These are phyloP conservation scores for Myotis davidii DNA, from an alignment of 2,113 vertebrate genomes.

Conservation along the genomic window DNA sequence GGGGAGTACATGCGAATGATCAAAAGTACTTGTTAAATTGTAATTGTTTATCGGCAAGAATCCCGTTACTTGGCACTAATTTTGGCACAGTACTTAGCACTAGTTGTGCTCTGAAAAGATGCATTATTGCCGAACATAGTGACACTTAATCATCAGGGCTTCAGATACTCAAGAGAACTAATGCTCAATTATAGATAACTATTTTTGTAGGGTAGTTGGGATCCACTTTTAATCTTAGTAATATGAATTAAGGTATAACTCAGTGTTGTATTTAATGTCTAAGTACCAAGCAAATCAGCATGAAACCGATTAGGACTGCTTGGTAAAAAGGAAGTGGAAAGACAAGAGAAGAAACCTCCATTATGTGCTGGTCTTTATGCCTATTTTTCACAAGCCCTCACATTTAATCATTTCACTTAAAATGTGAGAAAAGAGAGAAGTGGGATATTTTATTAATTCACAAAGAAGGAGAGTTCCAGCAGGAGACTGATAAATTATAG, in stretches of 20 bases:
- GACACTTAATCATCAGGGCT: neutral
- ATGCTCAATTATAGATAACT: neutral
- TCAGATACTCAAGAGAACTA: neutral
- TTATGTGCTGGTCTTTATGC: neutral
- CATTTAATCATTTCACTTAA: neutral
- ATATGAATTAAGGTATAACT: neutral
- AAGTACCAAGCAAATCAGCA: neutral
- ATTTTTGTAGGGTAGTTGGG: neutral
- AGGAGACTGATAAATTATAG: neutral
- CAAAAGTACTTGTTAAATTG: neutral
- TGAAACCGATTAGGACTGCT: neutral
- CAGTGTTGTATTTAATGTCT: neutral
- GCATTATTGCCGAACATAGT: neutral
- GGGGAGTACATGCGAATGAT: neutral
- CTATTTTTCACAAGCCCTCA: neutral
- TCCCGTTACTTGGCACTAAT: neutral
- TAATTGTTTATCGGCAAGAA: neutral
- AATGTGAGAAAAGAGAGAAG: neutral
- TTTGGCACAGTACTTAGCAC: neutral
- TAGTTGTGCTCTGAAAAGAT: neutral
- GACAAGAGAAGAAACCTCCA: neutral
- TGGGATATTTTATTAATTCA: neutral
- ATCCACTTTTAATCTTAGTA: neutral
- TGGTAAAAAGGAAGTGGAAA: neutral
- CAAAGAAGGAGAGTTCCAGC: neutral